Evolutionary conservation across 2,888 invertebrate species (phyloP).

Genomic region (Hololepta plana): DNA sequence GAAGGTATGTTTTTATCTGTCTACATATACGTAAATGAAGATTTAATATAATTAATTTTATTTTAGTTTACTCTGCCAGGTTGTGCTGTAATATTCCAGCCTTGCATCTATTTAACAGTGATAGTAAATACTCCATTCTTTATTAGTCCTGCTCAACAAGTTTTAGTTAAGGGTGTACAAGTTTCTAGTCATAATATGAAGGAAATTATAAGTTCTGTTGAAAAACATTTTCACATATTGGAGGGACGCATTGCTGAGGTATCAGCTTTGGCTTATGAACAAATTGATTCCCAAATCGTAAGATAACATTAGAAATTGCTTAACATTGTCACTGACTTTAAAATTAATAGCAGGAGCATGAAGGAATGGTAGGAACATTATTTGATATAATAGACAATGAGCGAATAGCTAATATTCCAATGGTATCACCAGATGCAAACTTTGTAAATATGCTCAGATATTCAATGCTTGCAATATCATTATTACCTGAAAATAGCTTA

Average conservation of each 20-base stretch:
- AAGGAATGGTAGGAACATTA: conserved; percentile 32
- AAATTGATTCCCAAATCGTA: conserved; percentile 30
- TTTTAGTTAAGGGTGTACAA: conserved; percentile 49
- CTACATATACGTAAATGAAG: too few species aligned
- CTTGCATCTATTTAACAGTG: conserved; percentile 53
- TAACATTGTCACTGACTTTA: conserved; percentile 1
- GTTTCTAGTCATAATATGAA: conserved; percentile 39
- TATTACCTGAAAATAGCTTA: conserved; percentile 56
- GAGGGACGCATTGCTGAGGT: conserved; percentile 41
- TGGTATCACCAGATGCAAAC: conserved; percentile 47
- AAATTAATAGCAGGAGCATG: conserved; percentile 29
- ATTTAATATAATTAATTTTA: too few species aligned
- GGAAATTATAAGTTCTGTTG: conserved; percentile 35
- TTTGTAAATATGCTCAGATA: conserved; percentile 61
- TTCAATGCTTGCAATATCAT: conserved; percentile 53
- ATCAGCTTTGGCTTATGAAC: conserved; percentile 33
- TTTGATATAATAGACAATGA: conserved; percentile 30
- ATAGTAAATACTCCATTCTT: conserved; percentile 62
- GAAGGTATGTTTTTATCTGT: too few species aligned
- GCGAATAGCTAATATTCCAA: conserved; percentile 30
- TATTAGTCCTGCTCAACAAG: conserved; percentile 50
- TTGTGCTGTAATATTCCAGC: conserved; percentile 37
- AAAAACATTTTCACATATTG: conserved; percentile 36
- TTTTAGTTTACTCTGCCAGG: conserved; percentile 52
- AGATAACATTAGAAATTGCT: conserved; percentile 6